phyloP scores from a whole-genome alignment of 2,113 vertebrate genomes.

The Melanerpes aurifrons region DNA sequence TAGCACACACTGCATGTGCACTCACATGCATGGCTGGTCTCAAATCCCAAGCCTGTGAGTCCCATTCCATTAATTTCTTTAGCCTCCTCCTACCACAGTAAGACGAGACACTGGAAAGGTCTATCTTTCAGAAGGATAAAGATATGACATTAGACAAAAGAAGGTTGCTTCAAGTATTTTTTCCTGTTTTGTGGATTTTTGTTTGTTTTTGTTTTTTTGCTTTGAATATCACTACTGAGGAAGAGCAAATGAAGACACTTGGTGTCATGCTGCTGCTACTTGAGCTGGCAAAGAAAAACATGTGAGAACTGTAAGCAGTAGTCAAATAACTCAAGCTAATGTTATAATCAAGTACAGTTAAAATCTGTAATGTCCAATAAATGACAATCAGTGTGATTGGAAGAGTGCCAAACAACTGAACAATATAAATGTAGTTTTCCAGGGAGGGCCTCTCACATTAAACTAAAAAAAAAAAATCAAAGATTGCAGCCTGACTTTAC shows the following conservation, averaged over 20 bases:
- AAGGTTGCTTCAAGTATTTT: neutral
- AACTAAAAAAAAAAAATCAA: neutral
- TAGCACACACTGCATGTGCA: neutral
- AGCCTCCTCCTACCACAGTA: neutral
- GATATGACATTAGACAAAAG: neutral
- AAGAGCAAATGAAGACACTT: neutral
- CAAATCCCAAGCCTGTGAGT: neutral
- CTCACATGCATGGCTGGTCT: neutral
- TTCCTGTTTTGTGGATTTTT: neutral
- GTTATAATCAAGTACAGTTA: slow-evolving; percentile 23
- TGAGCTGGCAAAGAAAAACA: neutral
- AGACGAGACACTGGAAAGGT: neutral
- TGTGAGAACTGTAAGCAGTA: neutral
- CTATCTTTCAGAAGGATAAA: neutral
- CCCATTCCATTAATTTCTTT: neutral
- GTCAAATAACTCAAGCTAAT: slow-evolving; percentile 19
- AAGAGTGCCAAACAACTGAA: neutral
- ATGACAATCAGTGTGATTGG: neutral
- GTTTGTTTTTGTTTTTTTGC: neutral
- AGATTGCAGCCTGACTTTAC: neutral
- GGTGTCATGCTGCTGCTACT: neutral
- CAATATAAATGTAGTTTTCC: neutral
- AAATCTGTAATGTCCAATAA: slow-evolving; percentile 5
- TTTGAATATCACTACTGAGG: neutral
- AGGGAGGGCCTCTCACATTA: neutral